Evolutionary conservation across 2,113 vertebrate genomes (phyloP).

Genomic region (Neotoma lepida): DNA sequence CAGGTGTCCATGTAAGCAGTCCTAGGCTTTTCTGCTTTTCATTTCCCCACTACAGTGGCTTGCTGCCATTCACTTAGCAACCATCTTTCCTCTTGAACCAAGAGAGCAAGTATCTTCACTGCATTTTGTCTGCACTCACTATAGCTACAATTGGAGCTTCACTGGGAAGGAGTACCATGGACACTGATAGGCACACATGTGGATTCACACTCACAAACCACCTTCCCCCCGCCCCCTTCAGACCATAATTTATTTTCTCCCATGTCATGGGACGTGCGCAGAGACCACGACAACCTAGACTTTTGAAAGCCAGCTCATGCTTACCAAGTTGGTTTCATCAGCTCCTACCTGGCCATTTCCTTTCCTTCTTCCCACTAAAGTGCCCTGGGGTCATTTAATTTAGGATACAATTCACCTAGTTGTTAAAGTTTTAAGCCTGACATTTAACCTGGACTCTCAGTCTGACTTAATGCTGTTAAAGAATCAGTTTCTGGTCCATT

Average conservation of each 20-base stretch:
- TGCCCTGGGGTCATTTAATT: conserved; percentile 50
- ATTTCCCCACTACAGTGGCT: background rate
- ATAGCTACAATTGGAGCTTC: background rate
- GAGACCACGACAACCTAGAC: background rate
- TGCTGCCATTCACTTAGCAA: conserved; percentile 11
- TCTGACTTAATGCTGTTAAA: conserved; percentile 40
- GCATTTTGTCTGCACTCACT: background rate
- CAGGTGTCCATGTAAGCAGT: background rate
- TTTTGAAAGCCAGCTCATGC: background rate
- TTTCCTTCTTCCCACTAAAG: background rate
- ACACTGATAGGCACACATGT: background rate
- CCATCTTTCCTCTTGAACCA: background rate
- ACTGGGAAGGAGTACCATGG: no score
- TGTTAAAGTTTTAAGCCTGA: conserved; percentile 19
- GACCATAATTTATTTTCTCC: background rate
- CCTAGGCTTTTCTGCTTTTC: conserved; percentile 4
- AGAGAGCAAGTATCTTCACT: background rate
- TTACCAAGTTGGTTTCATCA: background rate
- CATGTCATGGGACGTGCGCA: background rate
- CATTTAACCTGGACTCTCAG: conserved; percentile 17
- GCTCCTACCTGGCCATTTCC: background rate
- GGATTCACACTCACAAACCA: background rate
- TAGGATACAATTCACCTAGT: background rate
- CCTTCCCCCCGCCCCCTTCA: background rate
- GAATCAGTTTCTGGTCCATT: background rate